phyloP scores from a whole-genome alignment of 2,113 vertebrate genomes.

The Penelope pileata region DNA sequence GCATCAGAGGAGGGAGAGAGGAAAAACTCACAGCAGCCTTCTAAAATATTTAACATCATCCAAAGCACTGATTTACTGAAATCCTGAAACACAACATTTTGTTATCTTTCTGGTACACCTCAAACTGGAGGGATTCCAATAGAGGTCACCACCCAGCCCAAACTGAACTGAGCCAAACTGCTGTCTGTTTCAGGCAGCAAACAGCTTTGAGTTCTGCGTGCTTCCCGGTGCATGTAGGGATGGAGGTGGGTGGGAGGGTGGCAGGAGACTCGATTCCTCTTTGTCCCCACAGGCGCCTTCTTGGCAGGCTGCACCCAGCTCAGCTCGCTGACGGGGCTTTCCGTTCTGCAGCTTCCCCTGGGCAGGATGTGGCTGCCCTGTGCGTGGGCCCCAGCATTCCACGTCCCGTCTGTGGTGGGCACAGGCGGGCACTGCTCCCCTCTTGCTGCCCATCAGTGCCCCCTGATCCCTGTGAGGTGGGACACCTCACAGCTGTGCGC shows the following conservation, averaged over 20 bases:
- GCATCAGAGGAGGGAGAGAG: background rate
- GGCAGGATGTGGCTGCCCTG: background rate
- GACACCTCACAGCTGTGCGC: rapidly evolving
- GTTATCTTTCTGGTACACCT: background rate
- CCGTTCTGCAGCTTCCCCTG: rapidly evolving
- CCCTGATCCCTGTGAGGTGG: too few relatives aligned
- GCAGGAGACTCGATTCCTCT: background rate
- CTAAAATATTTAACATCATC: constrained; percentile 3
- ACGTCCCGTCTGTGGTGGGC: background rate
- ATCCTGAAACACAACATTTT: background rate
- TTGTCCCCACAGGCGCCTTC: rapidly evolving
- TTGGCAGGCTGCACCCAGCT: background rate
- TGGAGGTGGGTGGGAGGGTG: background rate
- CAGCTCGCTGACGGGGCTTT: background rate
- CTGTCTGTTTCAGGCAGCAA: background rate
- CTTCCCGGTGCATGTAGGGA: rapidly evolving
- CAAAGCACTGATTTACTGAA: background rate
- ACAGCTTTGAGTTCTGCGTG: background rate
- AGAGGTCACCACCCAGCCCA: background rate
- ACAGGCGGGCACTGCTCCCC: too few relatives aligned
- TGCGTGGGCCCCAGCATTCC: background rate
- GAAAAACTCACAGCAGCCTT: background rate
- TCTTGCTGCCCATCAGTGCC: too few relatives aligned
- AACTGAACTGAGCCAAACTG: background rate
- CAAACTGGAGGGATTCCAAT: background rate